Conservation (phyloP, 1,140 invertebrate species). For the Tetraneura akinire region DNA sequence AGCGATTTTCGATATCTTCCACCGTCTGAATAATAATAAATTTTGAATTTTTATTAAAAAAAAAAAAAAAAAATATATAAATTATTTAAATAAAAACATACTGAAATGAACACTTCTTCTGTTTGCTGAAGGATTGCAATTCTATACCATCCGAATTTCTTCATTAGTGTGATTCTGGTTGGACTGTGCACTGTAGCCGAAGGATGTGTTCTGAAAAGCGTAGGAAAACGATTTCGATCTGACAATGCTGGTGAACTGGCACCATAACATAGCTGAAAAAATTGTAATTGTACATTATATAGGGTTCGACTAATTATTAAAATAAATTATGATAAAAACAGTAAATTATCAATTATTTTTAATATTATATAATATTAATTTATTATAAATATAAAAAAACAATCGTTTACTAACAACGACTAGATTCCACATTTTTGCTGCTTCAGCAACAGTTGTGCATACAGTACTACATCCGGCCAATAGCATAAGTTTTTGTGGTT, state of each 20-base stretch:
- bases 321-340: too few species aligned
- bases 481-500: slow-evolving; percentile 92
- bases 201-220: slow-evolving; percentile 97
- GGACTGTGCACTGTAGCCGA: slow-evolving; percentile 99
- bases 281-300: too few species aligned
- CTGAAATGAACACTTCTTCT: slow-evolving; percentile 98
- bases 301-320: too few species aligned
- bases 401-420: slow-evolving; percentile 79
- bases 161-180: slow-evolving; percentile 92
- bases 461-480: slow-evolving; percentile 97
- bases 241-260: slow-evolving; percentile 98
- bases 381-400: too few species aligned
- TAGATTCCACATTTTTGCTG: slow-evolving; percentile 99
- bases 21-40: slow-evolving; percentile 92
- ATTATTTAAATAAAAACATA: slow-evolving; percentile 62
- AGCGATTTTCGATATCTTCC: slow-evolving; percentile 92
- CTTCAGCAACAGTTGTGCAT: slow-evolving; percentile 98
- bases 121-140: slow-evolving; percentile 97
- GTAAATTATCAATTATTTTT: too few species aligned
- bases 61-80: neutral
- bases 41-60: neutral
- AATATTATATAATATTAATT: too few species aligned
- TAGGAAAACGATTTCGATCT: slow-evolving; percentile 94
- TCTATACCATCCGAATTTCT: slow-evolving; percentile 95
- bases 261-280: slow-evolving; percentile 91